Conservation (phyloP, 2,797 vertebrate species). For the Ambastaia sidthimunki region DNA sequence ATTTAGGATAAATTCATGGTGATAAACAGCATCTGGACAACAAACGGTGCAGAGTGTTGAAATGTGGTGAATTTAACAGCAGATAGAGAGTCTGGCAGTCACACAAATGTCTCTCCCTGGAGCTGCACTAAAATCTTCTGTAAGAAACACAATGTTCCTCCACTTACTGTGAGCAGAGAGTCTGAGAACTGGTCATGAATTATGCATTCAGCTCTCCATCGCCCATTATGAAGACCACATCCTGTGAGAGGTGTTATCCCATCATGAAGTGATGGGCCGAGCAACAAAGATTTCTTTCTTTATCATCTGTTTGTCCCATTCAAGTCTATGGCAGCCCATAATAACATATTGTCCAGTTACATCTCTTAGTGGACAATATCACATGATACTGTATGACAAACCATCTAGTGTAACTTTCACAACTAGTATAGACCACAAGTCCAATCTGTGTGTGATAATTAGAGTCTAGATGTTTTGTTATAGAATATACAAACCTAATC, state of each 20-base stretch:
- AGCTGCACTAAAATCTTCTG: background rate
- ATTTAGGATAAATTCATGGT: no score
- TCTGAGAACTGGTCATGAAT: constrained; percentile 35
- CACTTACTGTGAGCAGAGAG: constrained; percentile 1
- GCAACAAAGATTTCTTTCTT: background rate
- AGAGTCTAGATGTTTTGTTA: no score
- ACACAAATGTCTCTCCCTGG: background rate
- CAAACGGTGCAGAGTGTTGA: background rate
- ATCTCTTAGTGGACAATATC: no score
- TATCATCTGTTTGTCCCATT: no score
- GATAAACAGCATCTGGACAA: no score
- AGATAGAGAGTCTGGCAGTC: background rate
- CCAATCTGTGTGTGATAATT: no score
- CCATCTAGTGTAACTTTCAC: no score
- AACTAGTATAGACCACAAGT: no score
- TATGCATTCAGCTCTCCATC: constrained; percentile 33
- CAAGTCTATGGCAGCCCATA: no score
- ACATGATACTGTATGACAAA: no score
- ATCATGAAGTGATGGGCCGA: constrained; percentile 4
- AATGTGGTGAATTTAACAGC: background rate
- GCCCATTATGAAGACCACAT: constrained; percentile 34
- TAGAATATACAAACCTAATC: background rate
- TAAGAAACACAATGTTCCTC: constrained; percentile 17
- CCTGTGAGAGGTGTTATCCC: background rate
- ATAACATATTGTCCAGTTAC: no score